phyloP scores from a whole-genome alignment of 1,140 invertebrate species.

The Octopus sinensis region DNA sequence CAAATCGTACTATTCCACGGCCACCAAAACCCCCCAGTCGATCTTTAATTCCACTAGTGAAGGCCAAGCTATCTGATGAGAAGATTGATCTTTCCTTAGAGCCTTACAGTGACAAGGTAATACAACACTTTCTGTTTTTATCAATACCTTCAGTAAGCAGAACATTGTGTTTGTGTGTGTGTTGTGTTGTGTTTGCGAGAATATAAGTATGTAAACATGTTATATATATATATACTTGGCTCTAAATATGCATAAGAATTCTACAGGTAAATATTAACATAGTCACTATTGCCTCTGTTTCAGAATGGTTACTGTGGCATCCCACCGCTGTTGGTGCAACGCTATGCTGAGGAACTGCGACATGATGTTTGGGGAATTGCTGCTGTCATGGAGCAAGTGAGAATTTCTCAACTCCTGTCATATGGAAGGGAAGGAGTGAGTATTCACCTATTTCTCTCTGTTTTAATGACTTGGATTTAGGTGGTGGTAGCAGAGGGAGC shows the following conservation, averaged over 20 bases:
- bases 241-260: too few relatives aligned
- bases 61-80: conserved; percentile 53
- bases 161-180: too few relatives aligned
- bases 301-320: conserved; percentile 58
- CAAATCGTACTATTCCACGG: neutral
- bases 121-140: conserved; percentile 9
- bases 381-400: conserved; percentile 52
- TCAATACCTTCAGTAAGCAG: too few relatives aligned
- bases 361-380: conserved; percentile 54
- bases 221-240: too few relatives aligned
- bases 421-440: conserved; percentile 34
- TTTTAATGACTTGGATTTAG: too few relatives aligned
- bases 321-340: conserved; percentile 55
- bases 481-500: too few relatives aligned
- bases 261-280: too few relatives aligned
- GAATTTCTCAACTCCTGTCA: conserved; percentile 44
- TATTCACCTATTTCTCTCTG: neutral
- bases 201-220: too few relatives aligned
- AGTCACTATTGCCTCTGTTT: conserved; percentile 22
- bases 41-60: conserved; percentile 45
- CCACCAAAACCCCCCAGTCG: conserved; percentile 32
- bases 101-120: conserved; percentile 54
- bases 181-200: too few relatives aligned
- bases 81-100: conserved; percentile 54
- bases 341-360: conserved; percentile 57